Evolutionary conservation across 1,140 invertebrate species (phyloP), one percentile per base, ranked within the genome.

Genomic region (Drosophila ironensis): DNA sequence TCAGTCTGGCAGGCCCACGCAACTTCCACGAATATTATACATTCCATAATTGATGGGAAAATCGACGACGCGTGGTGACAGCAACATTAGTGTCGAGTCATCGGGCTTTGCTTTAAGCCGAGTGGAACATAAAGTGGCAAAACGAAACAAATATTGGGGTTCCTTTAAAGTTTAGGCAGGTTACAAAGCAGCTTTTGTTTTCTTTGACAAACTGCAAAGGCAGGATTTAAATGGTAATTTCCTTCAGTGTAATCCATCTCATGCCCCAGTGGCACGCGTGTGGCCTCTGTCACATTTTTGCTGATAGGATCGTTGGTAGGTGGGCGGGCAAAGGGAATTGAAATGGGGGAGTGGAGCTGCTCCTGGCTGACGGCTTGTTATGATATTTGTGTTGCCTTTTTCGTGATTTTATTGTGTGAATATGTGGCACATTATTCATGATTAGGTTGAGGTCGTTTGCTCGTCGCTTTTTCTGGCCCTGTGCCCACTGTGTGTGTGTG

Each of bases 351-450:
- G 17, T 45, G 67, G 44, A 46, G 52, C 44, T 30, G 41, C 12
- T 16, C 14, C 17, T 47, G 51, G 51, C 56, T 40, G 22, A 5
- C 48, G 44, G 66, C 71, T 75, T 75, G 75, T 81, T 81, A 75
- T 81, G 76, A 80, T 81, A 72, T 80, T 80, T 54, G 63, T 74
- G 75, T 78, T 70, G 70, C 47, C 70, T 72, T 69, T 77, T 63
- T 74, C 48, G 42, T 80, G 75, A 74, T 78, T 78, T 78, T 74
- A 70, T 78, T 78, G 71, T 80, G 75, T 80, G 75, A 80, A 80
- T 80, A 80, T 80, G 75, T 81, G 70, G 57, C 76, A 80, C 75
- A 81, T 81, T 80, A 80, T 80, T 80, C 76, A 80, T 80, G 76
- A 80, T 80, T 81, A 80, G 75, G 52, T 71, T 66, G 70, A 54